These are phyloP conservation scores for Bombylius major DNA, from an alignment of 2,888 invertebrate genomes.

Conservation along the genomic window DNA sequence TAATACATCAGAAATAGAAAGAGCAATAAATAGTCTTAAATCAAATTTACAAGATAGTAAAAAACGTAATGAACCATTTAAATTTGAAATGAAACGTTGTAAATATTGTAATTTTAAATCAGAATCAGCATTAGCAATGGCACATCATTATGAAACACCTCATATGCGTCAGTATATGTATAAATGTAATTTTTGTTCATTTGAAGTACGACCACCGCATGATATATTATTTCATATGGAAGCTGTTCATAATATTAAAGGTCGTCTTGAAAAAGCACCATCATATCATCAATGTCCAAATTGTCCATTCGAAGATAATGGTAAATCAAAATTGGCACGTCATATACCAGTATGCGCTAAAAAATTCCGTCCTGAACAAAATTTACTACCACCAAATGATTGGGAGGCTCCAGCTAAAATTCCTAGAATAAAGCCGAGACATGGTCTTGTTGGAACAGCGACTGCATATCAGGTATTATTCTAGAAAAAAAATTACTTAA, in stretches of 20 bases:
- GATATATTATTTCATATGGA: conserved; percentile 89
- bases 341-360: conserved; percentile 80
- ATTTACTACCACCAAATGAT: conserved; percentile 74
- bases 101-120: conserved; percentile 82
- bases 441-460: conserved; percentile 36
- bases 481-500: not conserved
- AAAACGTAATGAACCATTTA: conserved; percentile 71
- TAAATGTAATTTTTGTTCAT: conserved; percentile 73
- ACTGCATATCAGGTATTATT: conserved; percentile 35
- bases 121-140: conserved; percentile 70
- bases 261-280: conserved; percentile 70
- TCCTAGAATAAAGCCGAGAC: conserved; percentile 44
- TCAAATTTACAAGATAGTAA: conserved; percentile 77
- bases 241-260: conserved; percentile 72
- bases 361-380: conserved; percentile 76
- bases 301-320: conserved; percentile 89
- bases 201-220: conserved; percentile 70
- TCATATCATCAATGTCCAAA: conserved; percentile 85
- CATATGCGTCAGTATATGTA: conserved; percentile 81
- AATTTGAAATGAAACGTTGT: conserved; percentile 65
- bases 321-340: conserved; percentile 77
- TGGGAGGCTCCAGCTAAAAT: conserved; percentile 93
- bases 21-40: conserved; percentile 68
- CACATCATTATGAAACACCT: conserved; percentile 79
- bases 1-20: conserved; percentile 45